phyloP scores from a whole-genome alignment of 2,888 invertebrate species.

The Aromia moschata region DNA sequence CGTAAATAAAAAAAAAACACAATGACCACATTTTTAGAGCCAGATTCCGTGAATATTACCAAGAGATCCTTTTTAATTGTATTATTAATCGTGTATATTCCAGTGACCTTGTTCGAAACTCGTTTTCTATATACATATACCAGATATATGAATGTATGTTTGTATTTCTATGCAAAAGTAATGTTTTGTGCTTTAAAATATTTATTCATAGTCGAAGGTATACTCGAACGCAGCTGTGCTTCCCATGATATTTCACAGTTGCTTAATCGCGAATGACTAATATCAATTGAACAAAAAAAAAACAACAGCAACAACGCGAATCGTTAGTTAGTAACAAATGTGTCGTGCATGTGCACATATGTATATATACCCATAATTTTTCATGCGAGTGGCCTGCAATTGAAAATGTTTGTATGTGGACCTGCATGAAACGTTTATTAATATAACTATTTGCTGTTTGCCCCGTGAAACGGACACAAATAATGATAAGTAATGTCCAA shows the following conservation, averaged over 20 bases:
- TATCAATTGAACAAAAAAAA: neutral
- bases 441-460: too few species aligned
- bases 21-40: conserved; percentile 5
- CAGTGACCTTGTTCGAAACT: conserved; percentile 44
- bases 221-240: conserved; percentile 4
- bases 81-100: conserved; percentile 26
- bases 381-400: neutral
- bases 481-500: too few species aligned
- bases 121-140: conserved; percentile 39
- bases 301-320: too few species aligned
- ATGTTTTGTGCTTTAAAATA: conserved; percentile 25
- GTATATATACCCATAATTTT: neutral
- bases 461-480: too few species aligned
- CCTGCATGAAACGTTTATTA: conserved; percentile 1
- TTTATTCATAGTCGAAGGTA: conserved; percentile 5
- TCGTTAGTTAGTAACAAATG: conserved; percentile 8
- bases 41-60: conserved; percentile 5
- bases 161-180: conserved; percentile 27
- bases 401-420: neutral
- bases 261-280: conserved; percentile 6
- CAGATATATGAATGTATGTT: too few species aligned
- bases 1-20: conserved; percentile 1
- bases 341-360: conserved; percentile 3
- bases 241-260: conserved; percentile 1
- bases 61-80: conserved; percentile 22